Conservation (phyloP, 2,113 vertebrate genomes). For the Potamarius usumacintae region DNA sequence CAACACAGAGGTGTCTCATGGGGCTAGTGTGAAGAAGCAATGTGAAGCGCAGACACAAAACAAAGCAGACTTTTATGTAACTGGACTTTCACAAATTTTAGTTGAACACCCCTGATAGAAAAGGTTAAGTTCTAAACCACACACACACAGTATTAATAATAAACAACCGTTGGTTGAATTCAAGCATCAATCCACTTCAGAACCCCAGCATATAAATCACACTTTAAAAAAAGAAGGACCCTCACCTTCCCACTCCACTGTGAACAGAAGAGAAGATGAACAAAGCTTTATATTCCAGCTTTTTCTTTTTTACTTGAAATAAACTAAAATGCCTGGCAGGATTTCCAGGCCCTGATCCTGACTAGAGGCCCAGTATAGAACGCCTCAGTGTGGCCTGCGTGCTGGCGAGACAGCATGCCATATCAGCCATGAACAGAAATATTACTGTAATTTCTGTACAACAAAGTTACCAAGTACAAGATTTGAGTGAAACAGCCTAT, state of each 20-base stretch:
- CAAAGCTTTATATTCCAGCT: slow-evolving; percentile 25
- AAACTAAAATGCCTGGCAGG: background rate
- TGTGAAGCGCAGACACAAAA: background rate
- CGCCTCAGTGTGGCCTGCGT: background rate
- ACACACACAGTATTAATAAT: background rate
- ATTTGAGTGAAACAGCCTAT: background rate
- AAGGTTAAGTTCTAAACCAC: slow-evolving; percentile 7
- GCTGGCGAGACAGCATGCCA: background rate
- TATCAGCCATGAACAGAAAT: background rate
- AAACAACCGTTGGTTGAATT: background rate
- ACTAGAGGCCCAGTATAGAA: background rate
- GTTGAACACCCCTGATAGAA: slow-evolving; percentile 16
- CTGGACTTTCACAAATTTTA: background rate
- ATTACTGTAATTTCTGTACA: background rate
- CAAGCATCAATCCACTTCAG: slow-evolving; percentile 55
- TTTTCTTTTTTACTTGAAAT: background rate
- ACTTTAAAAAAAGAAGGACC: slow-evolving; percentile 2
- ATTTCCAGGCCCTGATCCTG: background rate
- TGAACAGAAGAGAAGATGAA: slow-evolving; percentile 59
- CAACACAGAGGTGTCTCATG: background rate
- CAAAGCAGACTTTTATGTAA: background rate
- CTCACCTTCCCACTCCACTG: slow-evolving; percentile 78
- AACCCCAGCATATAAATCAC: slow-evolving; percentile 19
- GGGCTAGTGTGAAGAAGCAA: background rate
- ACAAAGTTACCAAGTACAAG: background rate